Percentiles rank a stretch among this genome's conserved stretches.
phyloP scores from a whole-genome alignment of 2,888 invertebrate genomes.

The Lomographa bimaculata region DNA sequence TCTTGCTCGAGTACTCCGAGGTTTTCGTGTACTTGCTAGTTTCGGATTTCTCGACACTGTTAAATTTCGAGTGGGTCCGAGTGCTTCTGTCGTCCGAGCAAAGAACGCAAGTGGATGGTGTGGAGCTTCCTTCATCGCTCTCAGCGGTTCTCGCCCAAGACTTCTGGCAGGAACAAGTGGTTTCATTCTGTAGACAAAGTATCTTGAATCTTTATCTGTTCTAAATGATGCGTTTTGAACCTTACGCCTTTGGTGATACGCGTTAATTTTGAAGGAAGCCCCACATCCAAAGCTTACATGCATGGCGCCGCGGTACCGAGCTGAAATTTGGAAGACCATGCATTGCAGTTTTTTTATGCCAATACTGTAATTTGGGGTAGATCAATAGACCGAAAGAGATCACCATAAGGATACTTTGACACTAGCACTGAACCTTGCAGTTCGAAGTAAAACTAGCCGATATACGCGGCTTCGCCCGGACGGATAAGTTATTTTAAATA shows the following conservation, averaged over 20 bases:
- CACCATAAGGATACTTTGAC: no score
- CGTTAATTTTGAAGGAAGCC: constrained; percentile 38
- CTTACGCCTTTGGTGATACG: constrained; percentile 36
- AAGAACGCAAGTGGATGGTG: constrained; percentile 67
- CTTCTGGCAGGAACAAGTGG: constrained; percentile 57
- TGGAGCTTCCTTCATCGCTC: constrained; percentile 55
- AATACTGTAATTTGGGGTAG: no score
- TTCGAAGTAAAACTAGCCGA: no score
- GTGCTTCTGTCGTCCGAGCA: constrained; percentile 55
- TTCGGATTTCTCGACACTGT: constrained; percentile 44
- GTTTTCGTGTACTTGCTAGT: constrained; percentile 14
- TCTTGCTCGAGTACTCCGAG: constrained; percentile 19
- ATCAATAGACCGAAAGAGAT: no score
- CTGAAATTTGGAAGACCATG: constrained; percentile 26
- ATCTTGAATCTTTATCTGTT: constrained; percentile 37
- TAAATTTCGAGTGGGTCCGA: constrained; percentile 43
- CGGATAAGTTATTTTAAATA: no score
- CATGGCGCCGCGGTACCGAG: constrained; percentile 16
- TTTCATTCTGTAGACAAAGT: constrained; percentile 70
- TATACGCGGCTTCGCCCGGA: no score
- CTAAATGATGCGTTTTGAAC: constrained; percentile 40
- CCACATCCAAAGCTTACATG: constrained; percentile 32
- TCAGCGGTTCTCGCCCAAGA: constrained; percentile 49
- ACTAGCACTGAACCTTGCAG: no score
- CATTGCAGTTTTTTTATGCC: no score